Evolutionary conservation across 2,113 vertebrate genomes (phyloP).

Genomic region (Halcyon malimbica): DNA sequence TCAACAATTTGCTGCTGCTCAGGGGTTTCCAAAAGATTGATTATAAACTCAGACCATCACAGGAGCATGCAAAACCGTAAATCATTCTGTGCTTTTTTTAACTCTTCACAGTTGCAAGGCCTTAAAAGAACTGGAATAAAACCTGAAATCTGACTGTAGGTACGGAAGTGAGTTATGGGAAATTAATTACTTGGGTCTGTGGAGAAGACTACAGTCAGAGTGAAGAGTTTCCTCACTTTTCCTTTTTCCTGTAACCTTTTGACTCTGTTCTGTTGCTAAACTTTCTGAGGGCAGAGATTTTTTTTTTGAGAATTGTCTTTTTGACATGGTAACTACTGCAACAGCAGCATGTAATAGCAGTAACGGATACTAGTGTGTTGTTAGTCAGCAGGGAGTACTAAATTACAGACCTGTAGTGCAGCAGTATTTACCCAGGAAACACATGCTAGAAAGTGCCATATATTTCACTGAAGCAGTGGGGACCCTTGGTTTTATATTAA

Average conservation of each 20-base stretch:
- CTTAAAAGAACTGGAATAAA: background rate
- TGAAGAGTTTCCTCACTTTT: background rate
- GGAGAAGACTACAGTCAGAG: background rate
- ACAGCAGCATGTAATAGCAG: background rate
- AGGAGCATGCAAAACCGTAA: background rate
- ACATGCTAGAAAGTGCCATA: background rate
- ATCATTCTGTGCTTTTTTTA: background rate
- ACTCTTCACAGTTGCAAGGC: background rate
- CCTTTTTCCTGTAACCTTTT: background rate
- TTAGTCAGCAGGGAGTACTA: background rate
- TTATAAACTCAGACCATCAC: background rate
- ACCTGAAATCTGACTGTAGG: background rate
- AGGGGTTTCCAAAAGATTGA: background rate
- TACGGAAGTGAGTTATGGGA: background rate
- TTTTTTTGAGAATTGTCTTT: background rate
- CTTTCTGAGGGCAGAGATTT: background rate
- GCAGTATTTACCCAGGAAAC: background rate
- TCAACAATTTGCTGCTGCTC: slow-evolving; percentile 16
- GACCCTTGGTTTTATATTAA: background rate
- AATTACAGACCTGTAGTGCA: background rate
- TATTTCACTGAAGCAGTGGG: background rate
- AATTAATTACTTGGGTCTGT: background rate
- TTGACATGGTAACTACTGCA: background rate
- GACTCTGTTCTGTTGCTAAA: background rate
- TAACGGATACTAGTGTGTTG: background rate